Percentiles rank a stretch among this genome's conserved stretches.
Conservation (phyloP, 2,797 vertebrate genomes). For the Sebastes nivosus region DNA sequence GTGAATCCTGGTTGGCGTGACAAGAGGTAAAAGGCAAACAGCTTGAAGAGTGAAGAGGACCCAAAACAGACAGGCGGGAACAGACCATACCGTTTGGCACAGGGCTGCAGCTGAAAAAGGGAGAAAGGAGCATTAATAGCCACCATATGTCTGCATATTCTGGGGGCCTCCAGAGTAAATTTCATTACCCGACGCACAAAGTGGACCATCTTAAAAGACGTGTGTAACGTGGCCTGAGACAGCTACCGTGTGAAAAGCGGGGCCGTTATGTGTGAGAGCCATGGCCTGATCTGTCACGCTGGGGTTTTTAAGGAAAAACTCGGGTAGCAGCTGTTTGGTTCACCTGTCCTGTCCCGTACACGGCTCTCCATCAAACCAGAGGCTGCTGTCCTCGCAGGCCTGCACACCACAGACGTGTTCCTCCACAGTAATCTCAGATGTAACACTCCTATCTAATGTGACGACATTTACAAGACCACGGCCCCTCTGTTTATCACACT, state of each 20-base stretch:
- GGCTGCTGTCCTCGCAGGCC: slow-evolving; percentile 54
- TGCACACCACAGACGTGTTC: slow-evolving; percentile 42
- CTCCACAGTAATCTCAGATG: slow-evolving; percentile 63
- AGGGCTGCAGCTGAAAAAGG: slow-evolving; percentile 31
- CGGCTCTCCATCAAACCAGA: slow-evolving; percentile 74
- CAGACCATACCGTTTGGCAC: slow-evolving; percentile 43
- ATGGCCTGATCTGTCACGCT: slow-evolving; percentile 78
- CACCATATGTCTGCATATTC: slow-evolving; percentile 80
- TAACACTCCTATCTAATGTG: slow-evolving; percentile 69
- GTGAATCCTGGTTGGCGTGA: slow-evolving; percentile 72
- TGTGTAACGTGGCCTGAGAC: slow-evolving; percentile 77
- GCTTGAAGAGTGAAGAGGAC: slow-evolving; percentile 65
- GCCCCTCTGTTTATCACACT: slow-evolving; percentile 67
- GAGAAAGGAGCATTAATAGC: slow-evolving; percentile 70
- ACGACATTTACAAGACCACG: slow-evolving; percentile 68
- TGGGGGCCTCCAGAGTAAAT: slow-evolving; percentile 74
- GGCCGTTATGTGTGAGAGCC: slow-evolving; percentile 73
- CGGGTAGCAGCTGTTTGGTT: slow-evolving; percentile 79
- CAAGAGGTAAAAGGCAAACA: slow-evolving; percentile 75
- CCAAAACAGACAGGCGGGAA: slow-evolving; percentile 63
- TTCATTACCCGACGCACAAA: slow-evolving; percentile 74
- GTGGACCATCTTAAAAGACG: slow-evolving; percentile 68
- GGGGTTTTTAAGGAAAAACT: slow-evolving; percentile 62
- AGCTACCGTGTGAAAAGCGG: slow-evolving; percentile 80
- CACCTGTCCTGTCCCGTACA: slow-evolving; percentile 82